These are phyloP conservation scores for Olivierus martensii DNA, from an alignment of 1,140 invertebrate species.

Conservation along the genomic window DNA sequence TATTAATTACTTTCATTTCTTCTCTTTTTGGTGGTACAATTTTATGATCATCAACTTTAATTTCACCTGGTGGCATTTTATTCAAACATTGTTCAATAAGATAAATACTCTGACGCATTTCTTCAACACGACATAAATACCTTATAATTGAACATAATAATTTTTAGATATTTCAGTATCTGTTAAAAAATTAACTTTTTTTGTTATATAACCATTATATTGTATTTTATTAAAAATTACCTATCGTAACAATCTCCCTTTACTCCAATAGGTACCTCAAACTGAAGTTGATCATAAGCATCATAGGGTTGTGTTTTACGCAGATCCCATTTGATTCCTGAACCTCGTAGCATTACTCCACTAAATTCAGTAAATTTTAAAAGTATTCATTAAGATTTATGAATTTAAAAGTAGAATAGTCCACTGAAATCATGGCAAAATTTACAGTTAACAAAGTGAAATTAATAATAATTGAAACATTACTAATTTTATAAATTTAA, in stretches of 20 bases:
- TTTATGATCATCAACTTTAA: slow-evolving; percentile 90
- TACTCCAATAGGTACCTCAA: slow-evolving; percentile 88
- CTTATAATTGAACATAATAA: slow-evolving; percentile 31
- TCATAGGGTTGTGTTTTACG: slow-evolving; percentile 92
- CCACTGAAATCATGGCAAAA: too few relatives aligned
- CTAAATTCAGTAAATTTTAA: background rate
- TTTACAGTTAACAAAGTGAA: too few relatives aligned
- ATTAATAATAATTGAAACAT: too few relatives aligned
- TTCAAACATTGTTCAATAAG: slow-evolving; percentile 96
- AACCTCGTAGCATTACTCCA: slow-evolving; percentile 24
- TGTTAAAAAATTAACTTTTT: background rate
- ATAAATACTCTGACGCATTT: slow-evolving; percentile 89
- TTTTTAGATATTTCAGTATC: background rate
- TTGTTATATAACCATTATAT: background rate
- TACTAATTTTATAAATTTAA: too few relatives aligned
- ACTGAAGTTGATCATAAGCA: slow-evolving; percentile 83
- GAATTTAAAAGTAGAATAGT: too few relatives aligned
- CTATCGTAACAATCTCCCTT: slow-evolving; percentile 95
- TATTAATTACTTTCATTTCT: slow-evolving; percentile 74
- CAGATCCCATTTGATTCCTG: slow-evolving; percentile 94
- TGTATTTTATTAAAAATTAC: slow-evolving; percentile 29
- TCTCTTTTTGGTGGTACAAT: slow-evolving; percentile 71
- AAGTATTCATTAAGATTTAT: too few relatives aligned
- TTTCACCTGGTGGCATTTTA: slow-evolving; percentile 89
- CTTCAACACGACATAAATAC: slow-evolving; percentile 85